Conservation (phyloP, 2,888 invertebrate genomes). For the Rugalucina vietnamica region DNA sequence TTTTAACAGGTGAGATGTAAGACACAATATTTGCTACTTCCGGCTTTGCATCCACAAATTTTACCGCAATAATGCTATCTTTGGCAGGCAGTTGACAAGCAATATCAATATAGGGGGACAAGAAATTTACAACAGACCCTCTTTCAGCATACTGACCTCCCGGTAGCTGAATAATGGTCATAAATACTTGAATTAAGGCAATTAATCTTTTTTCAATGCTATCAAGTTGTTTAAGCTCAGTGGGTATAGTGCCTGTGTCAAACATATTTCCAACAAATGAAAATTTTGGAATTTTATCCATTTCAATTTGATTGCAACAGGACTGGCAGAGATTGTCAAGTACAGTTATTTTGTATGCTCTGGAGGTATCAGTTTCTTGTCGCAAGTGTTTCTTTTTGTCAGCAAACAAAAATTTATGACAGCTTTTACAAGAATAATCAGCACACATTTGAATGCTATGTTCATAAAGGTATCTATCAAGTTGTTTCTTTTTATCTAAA, state of each 20-base stretch:
- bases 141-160: constrained; percentile 32
- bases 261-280: constrained; percentile 22
- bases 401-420: too few species aligned
- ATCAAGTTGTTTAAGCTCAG: not conserved
- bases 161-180: constrained; percentile 30
- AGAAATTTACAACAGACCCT: constrained; percentile 32
- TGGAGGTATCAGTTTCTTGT: too few species aligned
- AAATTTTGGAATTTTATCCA: constrained; percentile 20
- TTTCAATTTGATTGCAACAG: constrained; percentile 5
- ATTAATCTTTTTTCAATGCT: constrained; percentile 31
- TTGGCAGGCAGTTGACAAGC: not conserved
- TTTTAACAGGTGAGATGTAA: not conserved
- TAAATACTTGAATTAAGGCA: too few species aligned
- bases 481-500: too few species aligned
- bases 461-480: too few species aligned
- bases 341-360: too few species aligned
- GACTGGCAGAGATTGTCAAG: too few species aligned
- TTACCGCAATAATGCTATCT: not conserved
- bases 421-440: too few species aligned
- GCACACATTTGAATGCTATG: too few species aligned
- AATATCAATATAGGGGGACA: not conserved
- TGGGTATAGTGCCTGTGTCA: constrained; percentile 24
- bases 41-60: not conserved
- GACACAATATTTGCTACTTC: not conserved
- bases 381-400: too few species aligned